Percentiles rank a stretch among this genome's conserved stretches.
Evolutionary conservation across 1,140 invertebrate genomes (phyloP).

Genomic region (Stegodyphus mimosarum): DNA sequence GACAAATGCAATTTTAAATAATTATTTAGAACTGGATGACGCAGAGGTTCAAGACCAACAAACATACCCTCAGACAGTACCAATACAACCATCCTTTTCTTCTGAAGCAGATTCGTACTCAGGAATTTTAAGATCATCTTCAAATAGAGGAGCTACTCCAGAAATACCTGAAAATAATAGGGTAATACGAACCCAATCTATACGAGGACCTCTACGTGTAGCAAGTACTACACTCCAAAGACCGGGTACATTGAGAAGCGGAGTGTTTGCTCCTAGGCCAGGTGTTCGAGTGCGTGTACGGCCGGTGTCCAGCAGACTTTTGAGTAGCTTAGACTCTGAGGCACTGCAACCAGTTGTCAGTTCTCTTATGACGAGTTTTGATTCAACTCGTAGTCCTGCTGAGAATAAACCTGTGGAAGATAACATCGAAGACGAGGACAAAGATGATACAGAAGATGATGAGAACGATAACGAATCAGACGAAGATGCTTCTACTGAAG

Average conservation of each 20-base stretch:
- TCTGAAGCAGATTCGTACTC: constrained; percentile 9
- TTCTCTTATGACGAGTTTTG: background rate
- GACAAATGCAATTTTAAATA: constrained; percentile 14
- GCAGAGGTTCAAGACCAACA: constrained; percentile 56
- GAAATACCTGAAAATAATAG: constrained; percentile 40
- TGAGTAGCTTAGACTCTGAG: background rate
- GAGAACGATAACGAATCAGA: background rate
- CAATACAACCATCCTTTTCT: constrained; percentile 51
- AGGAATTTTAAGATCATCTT: background rate
- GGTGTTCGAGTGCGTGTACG: constrained; percentile 53
- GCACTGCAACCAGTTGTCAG: constrained; percentile 11
- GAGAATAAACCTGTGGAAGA: background rate
- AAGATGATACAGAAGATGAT: background rate
- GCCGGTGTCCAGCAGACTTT: constrained; percentile 4
- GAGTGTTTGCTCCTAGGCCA: constrained; percentile 36
- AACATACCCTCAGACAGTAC: constrained; percentile 52
- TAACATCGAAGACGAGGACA: background rate
- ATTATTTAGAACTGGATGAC: constrained; percentile 48
- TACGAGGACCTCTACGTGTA: constrained; percentile 45
- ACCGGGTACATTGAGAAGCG: constrained; percentile 39
- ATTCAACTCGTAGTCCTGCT: background rate
- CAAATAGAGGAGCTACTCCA: constrained; percentile 39
- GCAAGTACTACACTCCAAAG: constrained; percentile 32
- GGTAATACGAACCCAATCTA: constrained; percentile 28
- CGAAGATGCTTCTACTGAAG: background rate